Conservation (phyloP, 2,113 vertebrate species). For the Porphyrio hochstetteri region DNA sequence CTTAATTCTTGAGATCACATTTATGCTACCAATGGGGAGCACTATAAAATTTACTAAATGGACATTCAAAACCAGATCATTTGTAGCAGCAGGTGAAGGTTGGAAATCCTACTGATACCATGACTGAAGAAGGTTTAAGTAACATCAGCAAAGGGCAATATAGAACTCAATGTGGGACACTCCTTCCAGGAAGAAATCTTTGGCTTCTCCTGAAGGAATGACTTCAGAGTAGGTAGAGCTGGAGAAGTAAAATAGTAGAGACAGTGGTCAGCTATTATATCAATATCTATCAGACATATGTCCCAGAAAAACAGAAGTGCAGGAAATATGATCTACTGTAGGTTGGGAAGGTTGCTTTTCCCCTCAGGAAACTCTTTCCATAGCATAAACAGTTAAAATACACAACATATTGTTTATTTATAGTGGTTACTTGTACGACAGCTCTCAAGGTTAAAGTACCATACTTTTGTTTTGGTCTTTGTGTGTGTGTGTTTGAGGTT, state of each 20-base stretch:
- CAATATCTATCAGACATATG: neutral
- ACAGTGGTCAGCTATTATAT: neutral
- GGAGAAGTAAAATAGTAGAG: neutral
- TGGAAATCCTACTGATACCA: neutral
- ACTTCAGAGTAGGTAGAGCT: neutral
- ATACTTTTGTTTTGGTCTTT: neutral
- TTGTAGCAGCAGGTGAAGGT: neutral
- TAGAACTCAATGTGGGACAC: neutral
- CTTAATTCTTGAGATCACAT: neutral
- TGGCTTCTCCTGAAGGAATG: neutral
- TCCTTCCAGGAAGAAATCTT: neutral
- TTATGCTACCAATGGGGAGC: neutral
- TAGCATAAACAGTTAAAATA: neutral
- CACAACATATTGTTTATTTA: neutral
- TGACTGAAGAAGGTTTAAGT: neutral
- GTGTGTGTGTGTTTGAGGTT: too few species aligned
- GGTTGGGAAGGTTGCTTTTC: neutral
- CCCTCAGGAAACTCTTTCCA: neutral
- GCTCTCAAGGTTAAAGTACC: slow-evolving; percentile 6
- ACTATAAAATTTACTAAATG: neutral
- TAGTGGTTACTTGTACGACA: neutral
- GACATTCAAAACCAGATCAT: neutral
- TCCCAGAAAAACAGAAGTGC: neutral
- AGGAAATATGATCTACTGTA: neutral
- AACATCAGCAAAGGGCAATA: neutral